Conservation (phyloP, 1,140 invertebrate species). For the Psix sp. region DNA sequence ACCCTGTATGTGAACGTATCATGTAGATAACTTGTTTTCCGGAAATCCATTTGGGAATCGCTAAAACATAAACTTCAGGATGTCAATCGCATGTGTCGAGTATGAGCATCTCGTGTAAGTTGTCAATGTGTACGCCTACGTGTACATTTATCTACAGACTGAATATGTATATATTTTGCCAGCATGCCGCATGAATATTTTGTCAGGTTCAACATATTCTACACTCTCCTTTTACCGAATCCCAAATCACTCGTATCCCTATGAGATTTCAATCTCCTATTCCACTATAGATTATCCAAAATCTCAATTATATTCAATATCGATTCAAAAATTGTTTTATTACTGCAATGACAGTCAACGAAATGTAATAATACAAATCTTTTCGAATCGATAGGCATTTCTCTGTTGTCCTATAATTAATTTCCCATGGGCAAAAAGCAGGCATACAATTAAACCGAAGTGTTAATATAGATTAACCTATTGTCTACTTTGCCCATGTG, state of each 20-base stretch:
- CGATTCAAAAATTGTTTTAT: constrained; percentile 12
- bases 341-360: too few relatives aligned
- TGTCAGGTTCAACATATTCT: constrained; percentile 49
- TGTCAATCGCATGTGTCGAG: constrained; percentile 39
- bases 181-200: constrained; percentile 66
- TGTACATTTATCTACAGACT: constrained; percentile 29
- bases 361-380: too few relatives aligned
- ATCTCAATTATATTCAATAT: constrained; percentile 16
- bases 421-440: too few relatives aligned
- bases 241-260: constrained; percentile 23
- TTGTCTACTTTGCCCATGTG: too few relatives aligned
- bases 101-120: constrained; percentile 32
- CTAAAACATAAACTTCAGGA: constrained; percentile 30
- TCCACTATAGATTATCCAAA: constrained; percentile 30
- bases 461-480: too few relatives aligned
- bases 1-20: constrained; percentile 20
- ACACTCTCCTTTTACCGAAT: constrained; percentile 40
- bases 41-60: constrained; percentile 32
- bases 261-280: constrained; percentile 28
- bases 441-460: too few relatives aligned
- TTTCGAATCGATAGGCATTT: too few relatives aligned
- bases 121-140: constrained; percentile 38
- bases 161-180: constrained; percentile 31
- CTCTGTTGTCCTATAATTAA: too few relatives aligned
- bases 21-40: constrained; percentile 26